A percentile compares a stretch with the other conserved stretches of the same genome.
phyloP scores from a whole-genome alignment of 2,888 invertebrate species.

The Dryobotodes eremita region DNA sequence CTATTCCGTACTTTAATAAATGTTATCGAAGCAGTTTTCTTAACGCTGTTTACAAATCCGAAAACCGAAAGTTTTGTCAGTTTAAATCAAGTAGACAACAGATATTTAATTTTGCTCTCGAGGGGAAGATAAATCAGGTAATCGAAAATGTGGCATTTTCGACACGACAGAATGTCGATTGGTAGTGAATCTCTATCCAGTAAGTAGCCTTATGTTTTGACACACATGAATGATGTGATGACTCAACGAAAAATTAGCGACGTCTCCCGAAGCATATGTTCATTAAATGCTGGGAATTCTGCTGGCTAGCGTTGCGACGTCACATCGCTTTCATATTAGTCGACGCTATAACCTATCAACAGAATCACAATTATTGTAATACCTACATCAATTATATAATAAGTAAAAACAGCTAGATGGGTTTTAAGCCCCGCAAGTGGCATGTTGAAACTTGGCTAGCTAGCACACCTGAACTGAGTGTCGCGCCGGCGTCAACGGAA shows the following conservation, averaged over 20 bases:
- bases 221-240: background rate
- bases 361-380: no score
- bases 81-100: background rate
- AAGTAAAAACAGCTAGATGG: no score
- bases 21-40: background rate
- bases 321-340: no score
- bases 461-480: no score
- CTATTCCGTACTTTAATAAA: background rate
- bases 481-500: no score
- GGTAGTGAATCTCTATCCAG: background rate
- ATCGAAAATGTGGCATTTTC: background rate
- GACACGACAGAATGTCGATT: background rate
- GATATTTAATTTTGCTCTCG: background rate
- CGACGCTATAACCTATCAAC: no score
- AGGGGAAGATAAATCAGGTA: background rate
- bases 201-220: background rate
- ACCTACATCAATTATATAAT: no score
- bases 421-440: no score
- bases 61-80: background rate
- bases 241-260: background rate
- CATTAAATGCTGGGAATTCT: no score
- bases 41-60: background rate
- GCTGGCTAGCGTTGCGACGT: no score
- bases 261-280: no score
- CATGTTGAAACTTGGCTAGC: no score